Percentiles rank a stretch among this genome's conserved stretches.
phyloP scores from a whole-genome alignment of 2,113 vertebrate species.

The Xiphophorus maculatus region DNA sequence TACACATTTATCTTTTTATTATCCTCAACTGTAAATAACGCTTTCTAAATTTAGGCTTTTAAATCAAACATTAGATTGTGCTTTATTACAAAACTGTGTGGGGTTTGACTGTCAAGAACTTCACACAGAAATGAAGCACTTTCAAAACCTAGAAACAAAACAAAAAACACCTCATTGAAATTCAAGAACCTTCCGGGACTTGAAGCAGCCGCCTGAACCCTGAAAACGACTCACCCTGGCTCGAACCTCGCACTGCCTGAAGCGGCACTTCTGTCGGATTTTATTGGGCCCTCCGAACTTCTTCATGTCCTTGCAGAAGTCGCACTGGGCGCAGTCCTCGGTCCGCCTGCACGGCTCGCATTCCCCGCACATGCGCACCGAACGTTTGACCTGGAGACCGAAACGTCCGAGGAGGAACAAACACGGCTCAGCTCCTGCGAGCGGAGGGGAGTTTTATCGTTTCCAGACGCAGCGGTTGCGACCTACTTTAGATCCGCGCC shows the following conservation, averaged over 20 bases:
- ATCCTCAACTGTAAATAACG: too few species aligned
- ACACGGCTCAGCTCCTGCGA: neutral
- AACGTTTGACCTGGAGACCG: slow-evolving; percentile 86
- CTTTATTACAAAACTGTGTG: too few species aligned
- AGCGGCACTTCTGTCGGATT: slow-evolving; percentile 94
- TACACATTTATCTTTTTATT: too few species aligned
- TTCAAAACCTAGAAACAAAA: neutral
- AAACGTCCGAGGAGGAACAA: neutral
- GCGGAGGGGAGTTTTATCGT: too few species aligned
- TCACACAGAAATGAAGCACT: too few species aligned
- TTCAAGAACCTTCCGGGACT: too few species aligned
- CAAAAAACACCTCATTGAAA: too few species aligned
- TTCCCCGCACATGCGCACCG: slow-evolving; percentile 94
- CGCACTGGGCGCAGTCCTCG: slow-evolving; percentile 93
- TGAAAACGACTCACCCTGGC: slow-evolving; percentile 83
- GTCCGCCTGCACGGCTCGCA: slow-evolving; percentile 92
- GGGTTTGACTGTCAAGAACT: too few species aligned
- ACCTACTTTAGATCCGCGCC: slow-evolving; percentile 81
- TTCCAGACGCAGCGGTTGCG: neutral
- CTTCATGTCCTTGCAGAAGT: slow-evolving; percentile 98
- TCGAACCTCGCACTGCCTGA: slow-evolving; percentile 92
- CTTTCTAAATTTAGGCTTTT: too few species aligned
- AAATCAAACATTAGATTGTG: too few species aligned
- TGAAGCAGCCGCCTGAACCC: too few species aligned
- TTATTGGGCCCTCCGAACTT: slow-evolving; percentile 98